Base-by-base conservation (phyloP, 2,888 invertebrate genomes). In the Harpagoxenus sublaevis region DNA sequence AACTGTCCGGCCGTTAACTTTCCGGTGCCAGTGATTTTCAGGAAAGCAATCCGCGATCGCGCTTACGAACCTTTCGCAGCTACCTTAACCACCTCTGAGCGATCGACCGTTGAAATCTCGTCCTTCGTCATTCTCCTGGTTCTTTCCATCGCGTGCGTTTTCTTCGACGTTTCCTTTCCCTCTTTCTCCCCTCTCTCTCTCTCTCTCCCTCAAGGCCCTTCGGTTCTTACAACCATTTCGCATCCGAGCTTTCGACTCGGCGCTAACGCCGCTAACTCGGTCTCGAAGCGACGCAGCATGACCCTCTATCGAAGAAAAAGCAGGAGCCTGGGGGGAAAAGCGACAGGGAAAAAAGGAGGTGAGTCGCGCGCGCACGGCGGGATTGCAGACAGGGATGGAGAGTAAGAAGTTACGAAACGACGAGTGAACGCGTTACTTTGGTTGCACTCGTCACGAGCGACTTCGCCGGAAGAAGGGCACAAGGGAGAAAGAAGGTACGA, bases 401-500 rank as follows among this genome's bases (percentile, higher is more conserved):
- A 81, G 68, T 81, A 86, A 89, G 79, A 88, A 90, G 87, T 84
- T 83, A 83, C 82, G 73, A 66, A 79, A 81, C 71, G 85, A 82
- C 62, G 45, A 71, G 45, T 28, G 71, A 83, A 84, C 77, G 78
- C 79, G 88, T 84, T 84, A 86, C 86, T 86, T 86, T 70, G 78
- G 62, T 45, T 66, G 70, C 66, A 53, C 42, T 85, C 78, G 82
- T 70, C 60, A 66, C 18, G 53, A 42, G 15, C 51, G 23, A 65
- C 23, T 53, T 18, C 9, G 10, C 48, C 23, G 42, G 42, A 77
- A 31, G 74, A 77, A 18, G 31, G 31, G 28, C 28, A 53, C 45
- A 39, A 62, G 45, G 57, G 78, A 31, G 28, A 12, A n/a, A n/a
- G 70, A 57, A 15, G n/a, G n/a, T 9, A 53, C 10, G 55, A 65